phyloP scores from a whole-genome alignment of 2,888 invertebrate species.

The Proisotoma minuta region DNA sequence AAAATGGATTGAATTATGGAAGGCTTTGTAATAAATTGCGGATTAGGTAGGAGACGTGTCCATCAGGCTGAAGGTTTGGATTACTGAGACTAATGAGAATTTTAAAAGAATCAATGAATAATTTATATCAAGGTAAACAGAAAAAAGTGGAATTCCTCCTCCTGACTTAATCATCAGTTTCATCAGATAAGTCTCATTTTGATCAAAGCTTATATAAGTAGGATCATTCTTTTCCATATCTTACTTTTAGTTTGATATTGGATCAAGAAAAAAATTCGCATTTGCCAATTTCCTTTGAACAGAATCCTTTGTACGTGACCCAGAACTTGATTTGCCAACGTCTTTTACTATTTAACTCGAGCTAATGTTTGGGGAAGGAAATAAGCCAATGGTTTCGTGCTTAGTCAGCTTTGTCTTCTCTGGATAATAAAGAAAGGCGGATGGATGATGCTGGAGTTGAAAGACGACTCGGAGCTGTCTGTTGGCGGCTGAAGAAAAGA shows the following conservation, averaged over 20 bases:
- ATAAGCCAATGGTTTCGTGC: no score
- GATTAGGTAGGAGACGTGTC: background rate
- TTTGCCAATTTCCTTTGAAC: background rate
- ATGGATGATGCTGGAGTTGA: background rate
- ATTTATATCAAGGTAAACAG: background rate
- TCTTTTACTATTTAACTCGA: background rate
- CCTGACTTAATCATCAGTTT: background rate
- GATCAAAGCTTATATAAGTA: no score
- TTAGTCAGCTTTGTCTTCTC: constrained; percentile 9
- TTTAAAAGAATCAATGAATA: constrained; percentile 6
- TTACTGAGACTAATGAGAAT: background rate
- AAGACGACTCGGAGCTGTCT: background rate
- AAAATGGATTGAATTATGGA: no score
- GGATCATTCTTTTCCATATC: no score
- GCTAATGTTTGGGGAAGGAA: no score
- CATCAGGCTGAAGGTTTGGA: background rate
- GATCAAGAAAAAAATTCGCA: no score
- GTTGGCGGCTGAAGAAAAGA: background rate
- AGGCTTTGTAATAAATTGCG: no score
- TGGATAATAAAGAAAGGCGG: background rate
- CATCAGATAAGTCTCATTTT: constrained; percentile 5
- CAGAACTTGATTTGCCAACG: background rate
- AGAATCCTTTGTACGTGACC: background rate
- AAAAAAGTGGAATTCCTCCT: background rate
- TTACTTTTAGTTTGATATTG: no score